Evolutionary conservation across 1,140 invertebrate species (phyloP).

Genomic region (Magallana angulata): DNA sequence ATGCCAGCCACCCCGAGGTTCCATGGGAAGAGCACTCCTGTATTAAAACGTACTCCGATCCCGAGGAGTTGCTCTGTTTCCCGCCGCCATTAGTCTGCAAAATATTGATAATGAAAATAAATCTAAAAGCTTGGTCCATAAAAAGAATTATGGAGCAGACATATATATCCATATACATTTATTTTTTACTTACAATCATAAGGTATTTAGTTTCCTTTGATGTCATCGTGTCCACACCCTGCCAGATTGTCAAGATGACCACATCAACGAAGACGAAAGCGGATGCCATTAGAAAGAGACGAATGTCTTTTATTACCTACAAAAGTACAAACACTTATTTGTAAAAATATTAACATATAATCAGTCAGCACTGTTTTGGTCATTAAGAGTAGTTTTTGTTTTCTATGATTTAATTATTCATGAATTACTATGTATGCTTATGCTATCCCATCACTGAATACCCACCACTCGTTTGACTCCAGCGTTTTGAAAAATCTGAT

Average conservation of each 20-base stretch:
- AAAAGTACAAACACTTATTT: background rate
- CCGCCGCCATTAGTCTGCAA: conserved; percentile 10
- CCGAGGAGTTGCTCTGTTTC: background rate
- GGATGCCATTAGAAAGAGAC: conserved; percentile 62
- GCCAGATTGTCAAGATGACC: conserved; percentile 62
- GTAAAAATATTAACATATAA: too few relatives aligned
- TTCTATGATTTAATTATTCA: too few relatives aligned
- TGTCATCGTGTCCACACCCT: conserved; percentile 63
- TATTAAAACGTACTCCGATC: conserved; percentile 45
- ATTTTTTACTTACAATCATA: conserved; percentile 43
- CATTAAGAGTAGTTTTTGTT: too few relatives aligned
- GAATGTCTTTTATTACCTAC: conserved; percentile 66
- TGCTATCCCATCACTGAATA: background rate
- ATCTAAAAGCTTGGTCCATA: background rate
- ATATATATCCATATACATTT: background rate
- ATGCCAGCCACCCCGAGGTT: conserved; percentile 62
- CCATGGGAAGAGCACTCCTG: conserved; percentile 61
- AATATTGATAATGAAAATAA: background rate
- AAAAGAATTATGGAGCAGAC: background rate
- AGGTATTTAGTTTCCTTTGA: conserved; percentile 51
- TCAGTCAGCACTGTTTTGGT: too few relatives aligned
- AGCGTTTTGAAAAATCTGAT: conserved; percentile 67
- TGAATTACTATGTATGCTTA: too few relatives aligned
- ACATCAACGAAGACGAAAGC: conserved; percentile 63
- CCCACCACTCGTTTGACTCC: conserved; percentile 67